Evolutionary conservation across 2,113 vertebrate species (phyloP).

Genomic region (Poecile atricapillus): DNA sequence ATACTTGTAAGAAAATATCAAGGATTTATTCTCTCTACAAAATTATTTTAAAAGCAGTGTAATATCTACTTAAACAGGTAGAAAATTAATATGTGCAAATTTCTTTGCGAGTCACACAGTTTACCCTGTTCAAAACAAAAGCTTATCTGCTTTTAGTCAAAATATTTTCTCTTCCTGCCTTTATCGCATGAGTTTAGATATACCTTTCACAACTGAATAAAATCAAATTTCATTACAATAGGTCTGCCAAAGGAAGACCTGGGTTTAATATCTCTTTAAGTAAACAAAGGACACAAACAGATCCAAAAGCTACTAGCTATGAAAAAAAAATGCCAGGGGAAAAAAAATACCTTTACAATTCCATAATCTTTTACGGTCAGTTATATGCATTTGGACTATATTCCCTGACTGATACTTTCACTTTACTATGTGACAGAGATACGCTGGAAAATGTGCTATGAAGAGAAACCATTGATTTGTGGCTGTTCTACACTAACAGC

Average conservation of each 20-base stretch:
- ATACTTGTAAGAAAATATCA: neutral
- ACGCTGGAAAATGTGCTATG: neutral
- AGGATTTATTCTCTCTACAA: neutral
- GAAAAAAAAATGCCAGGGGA: neutral
- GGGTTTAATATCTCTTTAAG: neutral
- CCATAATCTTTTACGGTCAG: neutral
- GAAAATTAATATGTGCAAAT: neutral
- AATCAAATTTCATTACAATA: neutral
- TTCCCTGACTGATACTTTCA: neutral
- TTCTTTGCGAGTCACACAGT: neutral
- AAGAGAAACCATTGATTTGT: conserved; percentile 36
- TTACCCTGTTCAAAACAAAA: neutral
- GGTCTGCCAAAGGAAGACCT: neutral
- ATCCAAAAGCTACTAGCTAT: neutral
- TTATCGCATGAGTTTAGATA: neutral
- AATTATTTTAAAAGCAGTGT: neutral
- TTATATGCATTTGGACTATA: neutral
- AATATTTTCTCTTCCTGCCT: neutral
- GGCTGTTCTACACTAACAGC: conserved; percentile 8
- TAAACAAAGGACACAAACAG: neutral
- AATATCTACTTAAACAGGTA: neutral
- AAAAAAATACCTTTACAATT: neutral
- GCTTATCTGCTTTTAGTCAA: neutral
- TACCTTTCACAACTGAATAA: neutral
- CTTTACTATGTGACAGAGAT: neutral